Evolutionary conservation across 2,888 invertebrate species (phyloP).

Genomic region (Heliconius hortense): DNA sequence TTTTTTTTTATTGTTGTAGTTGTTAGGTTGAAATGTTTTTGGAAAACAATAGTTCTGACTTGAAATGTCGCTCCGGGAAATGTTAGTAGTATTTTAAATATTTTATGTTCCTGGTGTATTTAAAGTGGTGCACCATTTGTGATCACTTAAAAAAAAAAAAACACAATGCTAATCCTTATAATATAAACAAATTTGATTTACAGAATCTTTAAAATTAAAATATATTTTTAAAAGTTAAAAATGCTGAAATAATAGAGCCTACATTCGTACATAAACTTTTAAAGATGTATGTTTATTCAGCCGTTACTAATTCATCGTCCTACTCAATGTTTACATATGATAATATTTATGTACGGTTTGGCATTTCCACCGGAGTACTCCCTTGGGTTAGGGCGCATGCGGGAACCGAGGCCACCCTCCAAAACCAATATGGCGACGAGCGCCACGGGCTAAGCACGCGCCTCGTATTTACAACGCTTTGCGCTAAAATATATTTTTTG

Average conservation of each 20-base stretch:
- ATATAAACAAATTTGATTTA: not conserved
- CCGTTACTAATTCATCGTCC: not conserved
- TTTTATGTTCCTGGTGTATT: too few relatives aligned
- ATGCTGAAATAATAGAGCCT: not conserved
- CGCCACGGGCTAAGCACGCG: conserved; percentile 76
- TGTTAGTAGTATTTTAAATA: too few relatives aligned
- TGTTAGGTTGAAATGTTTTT: too few relatives aligned
- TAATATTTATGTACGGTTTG: conserved; percentile 42
- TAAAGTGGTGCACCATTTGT: too few relatives aligned
- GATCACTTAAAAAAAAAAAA: too few relatives aligned
- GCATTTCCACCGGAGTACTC: conserved; percentile 59
- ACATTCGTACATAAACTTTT: not conserved
- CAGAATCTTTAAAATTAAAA: not conserved
- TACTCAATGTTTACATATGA: conserved; percentile 30
- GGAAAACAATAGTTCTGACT: too few relatives aligned
- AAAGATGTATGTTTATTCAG: not conserved
- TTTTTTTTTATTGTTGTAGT: not conserved
- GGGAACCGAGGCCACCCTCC: conserved; percentile 62
- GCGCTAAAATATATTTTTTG: conserved; percentile 38
- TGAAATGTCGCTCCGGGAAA: too few relatives aligned
- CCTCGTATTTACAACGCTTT: conserved; percentile 59
- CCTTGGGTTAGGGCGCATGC: conserved; percentile 68
- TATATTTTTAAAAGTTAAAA: not conserved
- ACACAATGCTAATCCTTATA: not conserved
- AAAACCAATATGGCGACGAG: conserved; percentile 76